Evolutionary conservation across 2,113 vertebrate genomes (phyloP).

Genomic region (Amazona guildingii): DNA sequence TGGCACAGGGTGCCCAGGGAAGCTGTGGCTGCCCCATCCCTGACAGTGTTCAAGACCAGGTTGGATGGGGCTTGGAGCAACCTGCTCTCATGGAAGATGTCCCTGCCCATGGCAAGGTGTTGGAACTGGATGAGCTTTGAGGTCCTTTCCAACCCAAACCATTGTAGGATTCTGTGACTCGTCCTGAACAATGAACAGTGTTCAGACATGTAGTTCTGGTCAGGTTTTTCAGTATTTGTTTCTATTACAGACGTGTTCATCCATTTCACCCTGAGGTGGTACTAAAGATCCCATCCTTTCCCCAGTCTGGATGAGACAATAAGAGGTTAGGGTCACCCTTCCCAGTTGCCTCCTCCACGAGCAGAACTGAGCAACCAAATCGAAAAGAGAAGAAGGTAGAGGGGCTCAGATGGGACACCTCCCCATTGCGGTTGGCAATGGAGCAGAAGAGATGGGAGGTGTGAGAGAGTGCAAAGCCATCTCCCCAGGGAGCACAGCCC

Average conservation of each 20-base stretch:
- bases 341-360: background rate
- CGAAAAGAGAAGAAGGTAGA: background rate
- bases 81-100: background rate
- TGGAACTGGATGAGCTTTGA: background rate
- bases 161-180: background rate
- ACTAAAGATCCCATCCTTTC: background rate
- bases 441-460: background rate
- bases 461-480: background rate
- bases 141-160: background rate
- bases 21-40: background rate
- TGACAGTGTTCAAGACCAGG: background rate
- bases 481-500: background rate
- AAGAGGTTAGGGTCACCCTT: background rate
- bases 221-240: background rate
- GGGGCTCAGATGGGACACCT: background rate
- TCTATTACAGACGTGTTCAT: background rate
- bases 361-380: background rate
- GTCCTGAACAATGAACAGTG: background rate
- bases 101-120: background rate
- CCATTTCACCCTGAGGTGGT: background rate
- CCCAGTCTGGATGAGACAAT: background rate
- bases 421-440: accelerated
- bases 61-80: background rate
- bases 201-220: background rate
- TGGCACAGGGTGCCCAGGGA: background rate